Evolutionary conservation across 2,888 invertebrate species (phyloP), one percentile per base, ranked within the genome.

Genomic region (Plagodis dolabraria): DNA sequence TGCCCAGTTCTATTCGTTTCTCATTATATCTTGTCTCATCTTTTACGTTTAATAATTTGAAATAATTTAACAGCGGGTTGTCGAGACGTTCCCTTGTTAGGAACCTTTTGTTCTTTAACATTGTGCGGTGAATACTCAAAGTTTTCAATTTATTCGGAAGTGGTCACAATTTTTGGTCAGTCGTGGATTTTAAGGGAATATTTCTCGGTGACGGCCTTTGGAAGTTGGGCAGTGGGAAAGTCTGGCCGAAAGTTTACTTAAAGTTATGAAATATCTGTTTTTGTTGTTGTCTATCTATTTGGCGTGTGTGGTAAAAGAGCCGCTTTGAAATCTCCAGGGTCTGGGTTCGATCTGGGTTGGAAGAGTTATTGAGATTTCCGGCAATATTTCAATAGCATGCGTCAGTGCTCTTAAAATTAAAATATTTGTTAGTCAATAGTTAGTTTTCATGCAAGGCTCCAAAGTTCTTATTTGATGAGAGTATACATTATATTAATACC

Each of bases 51-150:
- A 47, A 45, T 42, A 48, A 58, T 47, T 64, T 51, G 22, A 52
- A 56, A 57, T 50, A 40, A 60, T 50, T 55, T 48, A 5, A 33
- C 51, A 12, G 42, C 7, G 33, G 40, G 33, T 33, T 34, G 36
- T 53, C 40, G 33, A 38, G 33, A 11, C 49, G 53, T 53, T 53
- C 46, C 54, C 53, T 60, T 46, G 58, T 65, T 60, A 62, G 34
- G 50, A 52, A 44, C 12, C 62, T 56, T 47, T 65, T 68, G 64
- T 68, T 68, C 59, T 51, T 52, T 43, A 63, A 64, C 56, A 57
- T 50, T 47, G 45, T 57, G 62, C 51, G 57, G 63, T 57, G 59
- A 47, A 51, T 40, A 54, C 12, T 50, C 36, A 48, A 53, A 64
- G 50, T 58, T 58, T 56, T 57, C 44, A 56, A 60, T 57, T 60